Percentiles rank a stretch among this genome's conserved stretches.
These are phyloP conservation scores for Perccottus glenii DNA, from an alignment of 2,113 vertebrate species.

Conservation along the genomic window DNA sequence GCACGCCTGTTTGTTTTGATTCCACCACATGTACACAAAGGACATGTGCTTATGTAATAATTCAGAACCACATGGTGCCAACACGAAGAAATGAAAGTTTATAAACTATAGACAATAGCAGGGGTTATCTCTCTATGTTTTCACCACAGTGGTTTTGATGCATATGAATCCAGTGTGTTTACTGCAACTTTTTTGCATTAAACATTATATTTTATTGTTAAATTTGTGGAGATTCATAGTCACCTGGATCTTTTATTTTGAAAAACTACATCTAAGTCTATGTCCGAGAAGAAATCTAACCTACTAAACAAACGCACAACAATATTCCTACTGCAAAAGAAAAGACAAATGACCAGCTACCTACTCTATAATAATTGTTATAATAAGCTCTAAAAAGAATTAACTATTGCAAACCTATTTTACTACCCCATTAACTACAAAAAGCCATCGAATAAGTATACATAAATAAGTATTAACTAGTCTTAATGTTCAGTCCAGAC, in stretches of 20 bases:
- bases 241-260: too few species aligned
- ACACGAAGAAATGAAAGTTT: slow-evolving; percentile 44
- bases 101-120: slow-evolving; percentile 14
- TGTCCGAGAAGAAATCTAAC: too few species aligned
- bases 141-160: too few species aligned
- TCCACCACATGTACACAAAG: slow-evolving; percentile 38
- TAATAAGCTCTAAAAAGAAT: too few species aligned
- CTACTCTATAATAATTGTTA: too few species aligned
- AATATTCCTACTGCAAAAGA: too few species aligned
- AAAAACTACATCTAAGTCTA: not conserved
- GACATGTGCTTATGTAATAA: slow-evolving; percentile 50
- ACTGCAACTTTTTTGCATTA: too few species aligned
- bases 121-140: slow-evolving; percentile 15
- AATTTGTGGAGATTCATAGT: too few species aligned
- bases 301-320: too few species aligned
- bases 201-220: too few species aligned
- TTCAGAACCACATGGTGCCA: not conserved
- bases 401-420: not conserved
- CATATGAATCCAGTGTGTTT: too few species aligned
- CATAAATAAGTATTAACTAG: slow-evolving; percentile 15
- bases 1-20: slow-evolving; percentile 60
- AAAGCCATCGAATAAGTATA: not conserved
- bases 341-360: too few species aligned
- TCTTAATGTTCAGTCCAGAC: slow-evolving; percentile 17
- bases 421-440: not conserved